These are phyloP conservation scores for Abrostola triplasia DNA, from an alignment of 2,888 invertebrate species.

Conservation along the genomic window DNA sequence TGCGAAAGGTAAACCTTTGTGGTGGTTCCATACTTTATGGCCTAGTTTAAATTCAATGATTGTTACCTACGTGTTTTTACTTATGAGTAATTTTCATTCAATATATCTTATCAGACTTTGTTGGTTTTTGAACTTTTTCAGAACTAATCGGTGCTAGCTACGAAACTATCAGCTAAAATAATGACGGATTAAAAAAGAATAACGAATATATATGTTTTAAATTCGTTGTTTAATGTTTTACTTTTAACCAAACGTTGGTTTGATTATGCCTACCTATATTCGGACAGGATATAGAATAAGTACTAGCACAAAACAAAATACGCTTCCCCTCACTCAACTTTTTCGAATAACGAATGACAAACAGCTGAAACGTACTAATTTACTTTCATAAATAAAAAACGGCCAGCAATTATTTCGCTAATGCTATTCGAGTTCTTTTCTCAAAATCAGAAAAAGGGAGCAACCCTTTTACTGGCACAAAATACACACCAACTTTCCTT, in stretches of 20 bases:
- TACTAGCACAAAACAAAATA: background rate
- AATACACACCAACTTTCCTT: background rate
- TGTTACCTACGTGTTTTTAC: background rate
- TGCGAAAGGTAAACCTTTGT: conserved; percentile 28
- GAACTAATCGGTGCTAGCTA: too few relatives aligned
- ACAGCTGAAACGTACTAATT: conserved; percentile 35
- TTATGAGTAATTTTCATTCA: too few relatives aligned
- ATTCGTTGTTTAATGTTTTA: too few relatives aligned
- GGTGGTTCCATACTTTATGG: background rate
- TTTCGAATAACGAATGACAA: conserved; percentile 34
- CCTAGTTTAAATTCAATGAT: background rate
- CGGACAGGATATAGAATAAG: background rate
- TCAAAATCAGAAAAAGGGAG: background rate
- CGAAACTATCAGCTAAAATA: too few relatives aligned
- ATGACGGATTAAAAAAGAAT: too few relatives aligned
- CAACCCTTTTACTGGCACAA: background rate
- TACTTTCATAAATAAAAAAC: conserved; percentile 21
- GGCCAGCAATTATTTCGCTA: conserved; percentile 1
- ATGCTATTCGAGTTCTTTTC: background rate
- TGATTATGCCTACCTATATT: background rate
- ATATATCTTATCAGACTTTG: too few relatives aligned
- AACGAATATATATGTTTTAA: too few relatives aligned
- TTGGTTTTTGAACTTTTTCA: too few relatives aligned
- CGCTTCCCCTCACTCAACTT: conserved; percentile 9
- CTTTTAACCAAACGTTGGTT: too few relatives aligned